A percentile compares a stretch with the other conserved stretches of the same genome.
Conservation (phyloP, 1,140 invertebrate genomes). For the Eumaeus atala region DNA sequence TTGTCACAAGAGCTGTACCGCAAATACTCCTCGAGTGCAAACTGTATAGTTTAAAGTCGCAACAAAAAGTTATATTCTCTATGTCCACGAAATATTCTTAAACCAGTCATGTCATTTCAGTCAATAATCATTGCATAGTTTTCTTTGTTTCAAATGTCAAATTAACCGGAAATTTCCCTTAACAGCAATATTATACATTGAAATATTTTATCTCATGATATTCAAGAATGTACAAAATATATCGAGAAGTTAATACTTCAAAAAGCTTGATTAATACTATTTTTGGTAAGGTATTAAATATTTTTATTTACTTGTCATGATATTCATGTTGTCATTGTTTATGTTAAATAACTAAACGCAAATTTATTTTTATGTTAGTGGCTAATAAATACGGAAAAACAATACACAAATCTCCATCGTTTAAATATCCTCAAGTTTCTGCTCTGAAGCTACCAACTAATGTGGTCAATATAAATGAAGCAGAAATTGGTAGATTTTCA, state of each 20-base stretch:
- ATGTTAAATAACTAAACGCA: background rate
- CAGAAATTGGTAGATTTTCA: conserved; percentile 79
- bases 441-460: conserved; percentile 63
- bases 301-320: background rate
- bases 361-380: conserved; percentile 6
- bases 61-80: too few relatives aligned
- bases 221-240: conserved; percentile 2
- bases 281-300: background rate
- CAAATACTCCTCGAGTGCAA: too few relatives aligned
- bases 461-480: conserved; percentile 75
- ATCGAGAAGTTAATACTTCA: conserved; percentile 1
- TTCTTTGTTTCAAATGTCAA: background rate
- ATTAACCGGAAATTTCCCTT: too few relatives aligned
- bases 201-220: background rate
- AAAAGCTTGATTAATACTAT: background rate
- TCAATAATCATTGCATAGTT: too few relatives aligned
- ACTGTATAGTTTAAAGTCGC: too few relatives aligned
- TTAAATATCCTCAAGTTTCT: conserved; percentile 56
- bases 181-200: too few relatives aligned
- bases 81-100: too few relatives aligned
- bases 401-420: conserved; percentile 44
- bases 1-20: too few relatives aligned
- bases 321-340: background rate
- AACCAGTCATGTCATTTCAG: too few relatives aligned
- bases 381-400: conserved; percentile 35